Evolutionary conservation across 2,888 invertebrate species (phyloP).

Genomic region (Oligia strigilis): DNA sequence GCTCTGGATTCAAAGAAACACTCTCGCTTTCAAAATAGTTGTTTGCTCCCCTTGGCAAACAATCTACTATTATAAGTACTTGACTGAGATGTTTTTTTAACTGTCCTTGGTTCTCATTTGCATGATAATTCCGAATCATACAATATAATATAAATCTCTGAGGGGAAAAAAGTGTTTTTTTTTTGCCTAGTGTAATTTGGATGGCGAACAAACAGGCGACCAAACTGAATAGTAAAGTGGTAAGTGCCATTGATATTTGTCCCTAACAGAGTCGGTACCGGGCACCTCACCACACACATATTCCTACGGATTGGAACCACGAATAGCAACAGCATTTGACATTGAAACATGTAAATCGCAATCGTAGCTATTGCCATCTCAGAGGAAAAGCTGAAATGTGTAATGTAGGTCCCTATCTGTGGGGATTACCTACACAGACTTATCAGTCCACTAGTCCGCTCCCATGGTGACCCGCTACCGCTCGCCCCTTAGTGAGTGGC

Average conservation of each 20-base stretch:
- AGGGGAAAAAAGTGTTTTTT: not conserved
- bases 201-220: not conserved
- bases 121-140: not conserved
- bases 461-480: not conserved
- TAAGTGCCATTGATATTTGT: not conserved
- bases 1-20: too few relatives aligned
- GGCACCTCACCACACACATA: too few relatives aligned
- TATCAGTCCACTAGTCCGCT: not conserved
- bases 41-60: too few relatives aligned
- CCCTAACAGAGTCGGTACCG: not conserved
- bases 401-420: not conserved
- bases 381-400: not conserved
- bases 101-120: not conserved
- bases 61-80: not conserved
- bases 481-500: not conserved
- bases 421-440: not conserved
- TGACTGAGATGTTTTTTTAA: not conserved
- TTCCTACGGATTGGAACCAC: too few relatives aligned
- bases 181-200: not conserved
- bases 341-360: too few relatives aligned
- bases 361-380: not conserved
- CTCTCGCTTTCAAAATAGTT: too few relatives aligned
- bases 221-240: not conserved
- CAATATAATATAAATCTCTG: not conserved
- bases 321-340: too few relatives aligned